Percentiles rank a stretch among this genome's conserved stretches.
These are phyloP conservation scores for Crematogaster levior DNA, from an alignment of 2,888 invertebrate genomes.

Conservation along the genomic window DNA sequence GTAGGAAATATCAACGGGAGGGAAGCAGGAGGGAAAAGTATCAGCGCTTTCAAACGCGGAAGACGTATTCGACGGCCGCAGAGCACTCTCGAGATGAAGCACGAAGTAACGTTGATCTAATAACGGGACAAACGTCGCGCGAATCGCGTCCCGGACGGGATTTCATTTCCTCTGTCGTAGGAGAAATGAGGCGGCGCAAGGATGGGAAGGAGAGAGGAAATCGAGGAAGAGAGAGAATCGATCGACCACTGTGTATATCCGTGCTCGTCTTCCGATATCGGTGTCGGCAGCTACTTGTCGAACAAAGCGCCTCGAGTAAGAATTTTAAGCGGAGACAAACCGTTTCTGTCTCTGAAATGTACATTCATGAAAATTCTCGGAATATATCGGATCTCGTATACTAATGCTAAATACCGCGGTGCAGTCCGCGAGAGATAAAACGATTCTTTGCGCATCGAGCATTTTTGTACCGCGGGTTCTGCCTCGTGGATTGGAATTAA, in stretches of 20 bases:
- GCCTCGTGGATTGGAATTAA: conserved; percentile 5
- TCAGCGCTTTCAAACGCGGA: conserved; percentile 69
- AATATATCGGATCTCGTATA: background rate
- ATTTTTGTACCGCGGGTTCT: background rate
- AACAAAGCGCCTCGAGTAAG: conserved; percentile 61
- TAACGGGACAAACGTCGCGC: conserved; percentile 80
- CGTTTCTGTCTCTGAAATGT: conserved; percentile 2
- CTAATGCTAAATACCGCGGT: background rate
- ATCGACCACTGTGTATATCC: conserved; percentile 61
- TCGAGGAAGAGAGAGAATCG: conserved; percentile 65
- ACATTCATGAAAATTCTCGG: conserved; percentile 22
- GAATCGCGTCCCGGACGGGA: conserved; percentile 79
- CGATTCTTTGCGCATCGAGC: conserved; percentile 30
- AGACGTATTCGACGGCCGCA: conserved; percentile 65
- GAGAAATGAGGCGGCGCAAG: conserved; percentile 60
- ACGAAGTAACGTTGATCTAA: conserved; percentile 81
- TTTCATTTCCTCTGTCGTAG: conserved; percentile 81
- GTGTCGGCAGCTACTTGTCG: conserved; percentile 70
- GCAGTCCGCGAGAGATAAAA: conserved; percentile 25
- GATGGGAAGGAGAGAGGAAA: conserved; percentile 35
- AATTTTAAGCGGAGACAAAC: conserved; percentile 36
- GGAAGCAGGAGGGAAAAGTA: conserved; percentile 37
- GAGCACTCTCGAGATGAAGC: conserved; percentile 57
- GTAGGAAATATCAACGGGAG: conserved; percentile 64
- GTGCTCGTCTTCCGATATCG: conserved; percentile 72